Base-by-base conservation (phyloP, 2,113 vertebrate species). In the Centropus unirufus region DNA sequence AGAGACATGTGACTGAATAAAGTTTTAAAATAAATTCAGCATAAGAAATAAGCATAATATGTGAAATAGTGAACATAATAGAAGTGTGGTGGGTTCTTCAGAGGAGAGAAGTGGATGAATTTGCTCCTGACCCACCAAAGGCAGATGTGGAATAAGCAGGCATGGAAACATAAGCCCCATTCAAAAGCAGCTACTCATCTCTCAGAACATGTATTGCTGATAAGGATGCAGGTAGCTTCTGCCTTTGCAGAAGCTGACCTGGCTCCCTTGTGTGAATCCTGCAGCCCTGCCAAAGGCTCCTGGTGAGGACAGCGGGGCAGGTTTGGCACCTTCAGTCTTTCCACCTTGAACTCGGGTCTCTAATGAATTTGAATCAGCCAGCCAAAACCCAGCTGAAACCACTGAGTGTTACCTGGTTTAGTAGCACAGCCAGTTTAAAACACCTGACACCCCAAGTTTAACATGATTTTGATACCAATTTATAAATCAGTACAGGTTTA, bases 201-300 rank as follows among this genome's bases (percentile, higher is more conserved):
- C 86, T 92, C 47, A 42, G 75, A 93, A 82, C 54, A 68, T 20
- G 7, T 5, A 70, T 90, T 1, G 9, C 87, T 83, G 85, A 81
- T 32, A 80, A 61, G 68, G 89, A 66, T 2, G 8, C 24, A 68
- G 83, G 44, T 6, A 78, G 75, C 36, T 36, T 36, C 36, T 57
- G 27, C 24, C 20, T 15, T n/a, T 51, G 59, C 70, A 87, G 84
- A 46, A 62, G 58, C 22, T 7, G 2, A 18, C 17, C 24, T n/a
- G 22, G 26, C 47, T 69, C 3, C 39, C 6, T 9, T 34, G n/a
- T 0, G 0, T 0, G 6, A 17, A 36, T 23, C n/a, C 62, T 27
- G 42, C n/a, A 36, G 74, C 57, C 46, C 49, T 87, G 67, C n/a
- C 78, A 44, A 27, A 52, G 34, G 51, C 29, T 88, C 30, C 8